phyloP scores from a whole-genome alignment of 2,888 invertebrate genomes.

The Polydrusus cervinus region DNA sequence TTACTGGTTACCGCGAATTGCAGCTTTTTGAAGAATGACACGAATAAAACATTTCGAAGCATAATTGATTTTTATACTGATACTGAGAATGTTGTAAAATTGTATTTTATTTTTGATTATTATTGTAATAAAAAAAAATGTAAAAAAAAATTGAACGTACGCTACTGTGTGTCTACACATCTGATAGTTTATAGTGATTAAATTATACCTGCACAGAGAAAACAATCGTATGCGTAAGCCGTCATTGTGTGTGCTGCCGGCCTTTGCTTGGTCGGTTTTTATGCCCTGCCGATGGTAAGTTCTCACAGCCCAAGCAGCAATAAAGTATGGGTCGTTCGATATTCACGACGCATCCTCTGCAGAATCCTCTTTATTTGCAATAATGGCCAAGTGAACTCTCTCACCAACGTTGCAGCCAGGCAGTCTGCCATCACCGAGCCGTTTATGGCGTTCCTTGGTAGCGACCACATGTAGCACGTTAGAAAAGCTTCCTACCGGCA shows the following conservation, averaged over 20 bases:
- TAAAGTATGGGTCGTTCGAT: conserved; percentile 68
- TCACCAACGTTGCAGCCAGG: conserved; percentile 68
- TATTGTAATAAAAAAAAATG: too few species aligned
- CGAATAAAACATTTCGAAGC: too few species aligned
- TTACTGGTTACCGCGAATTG: too few species aligned
- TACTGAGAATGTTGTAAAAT: too few species aligned
- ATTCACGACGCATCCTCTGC: conserved; percentile 69
- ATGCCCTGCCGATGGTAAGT: conserved; percentile 63
- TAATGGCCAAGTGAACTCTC: conserved; percentile 69
- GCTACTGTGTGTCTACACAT: conserved; percentile 41
- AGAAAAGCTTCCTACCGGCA: conserved; percentile 63
- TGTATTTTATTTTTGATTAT: too few species aligned
- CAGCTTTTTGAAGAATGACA: too few species aligned
- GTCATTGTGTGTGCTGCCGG: conserved; percentile 52
- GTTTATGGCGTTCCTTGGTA: conserved; percentile 67
- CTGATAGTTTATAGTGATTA: conserved; percentile 52
- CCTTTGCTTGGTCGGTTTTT: conserved; percentile 56
- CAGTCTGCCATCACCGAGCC: conserved; percentile 67
- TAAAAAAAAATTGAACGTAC: neutral
- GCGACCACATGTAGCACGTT: conserved; percentile 42
- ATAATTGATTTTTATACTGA: too few species aligned
- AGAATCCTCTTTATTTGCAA: conserved; percentile 68
- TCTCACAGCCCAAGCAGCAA: conserved; percentile 68
- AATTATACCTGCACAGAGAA: conserved; percentile 51
- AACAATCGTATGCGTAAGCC: conserved; percentile 53